These are phyloP conservation scores for Rhinichthys osculus DNA, from an alignment of 2,797 vertebrate genomes.

Conservation along the genomic window DNA sequence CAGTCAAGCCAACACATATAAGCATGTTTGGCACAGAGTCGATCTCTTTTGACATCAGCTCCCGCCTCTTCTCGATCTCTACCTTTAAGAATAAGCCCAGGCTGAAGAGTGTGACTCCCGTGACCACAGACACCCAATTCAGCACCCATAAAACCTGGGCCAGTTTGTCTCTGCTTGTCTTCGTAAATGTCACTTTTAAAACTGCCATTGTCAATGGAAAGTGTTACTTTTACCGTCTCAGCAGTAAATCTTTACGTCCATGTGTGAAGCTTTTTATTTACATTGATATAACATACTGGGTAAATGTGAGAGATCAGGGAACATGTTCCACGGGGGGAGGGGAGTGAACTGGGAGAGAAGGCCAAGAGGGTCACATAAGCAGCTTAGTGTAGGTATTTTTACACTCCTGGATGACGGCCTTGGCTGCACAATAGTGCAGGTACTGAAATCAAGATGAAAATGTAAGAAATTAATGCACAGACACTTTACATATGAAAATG, in stretches of 20 bases:
- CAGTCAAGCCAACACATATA: constrained; percentile 83
- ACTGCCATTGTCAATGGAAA: constrained; percentile 78
- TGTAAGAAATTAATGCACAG: not conserved
- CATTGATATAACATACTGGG: not conserved
- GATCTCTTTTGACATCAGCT: constrained; percentile 85
- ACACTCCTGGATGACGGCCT: constrained; percentile 43
- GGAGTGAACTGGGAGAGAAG: constrained; percentile 18
- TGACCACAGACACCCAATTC: constrained; percentile 89
- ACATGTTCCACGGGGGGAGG: not conserved
- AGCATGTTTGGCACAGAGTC: constrained; percentile 84
- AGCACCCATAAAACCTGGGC: constrained; percentile 88
- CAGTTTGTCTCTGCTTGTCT: constrained; percentile 81
- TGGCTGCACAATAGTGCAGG: constrained; percentile 29
- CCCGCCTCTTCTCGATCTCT: constrained; percentile 84
- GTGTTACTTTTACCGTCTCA: constrained; percentile 2
- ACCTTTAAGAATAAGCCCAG: constrained; percentile 88
- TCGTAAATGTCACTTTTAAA: constrained; percentile 87
- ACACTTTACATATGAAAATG: not conserved
- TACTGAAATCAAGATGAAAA: constrained; percentile 49
- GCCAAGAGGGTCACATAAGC: constrained; percentile 57
- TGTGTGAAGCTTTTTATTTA: constrained; percentile 23
- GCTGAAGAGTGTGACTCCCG: constrained; percentile 82
- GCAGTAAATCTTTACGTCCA: not conserved
- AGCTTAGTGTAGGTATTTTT: constrained; percentile 64
- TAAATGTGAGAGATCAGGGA: not conserved